A percentile compares a stretch with the other conserved stretches of the same genome.
These are phyloP conservation scores for Neopipo cinnamomea DNA, from an alignment of 2,113 vertebrate species.

Conservation along the genomic window DNA sequence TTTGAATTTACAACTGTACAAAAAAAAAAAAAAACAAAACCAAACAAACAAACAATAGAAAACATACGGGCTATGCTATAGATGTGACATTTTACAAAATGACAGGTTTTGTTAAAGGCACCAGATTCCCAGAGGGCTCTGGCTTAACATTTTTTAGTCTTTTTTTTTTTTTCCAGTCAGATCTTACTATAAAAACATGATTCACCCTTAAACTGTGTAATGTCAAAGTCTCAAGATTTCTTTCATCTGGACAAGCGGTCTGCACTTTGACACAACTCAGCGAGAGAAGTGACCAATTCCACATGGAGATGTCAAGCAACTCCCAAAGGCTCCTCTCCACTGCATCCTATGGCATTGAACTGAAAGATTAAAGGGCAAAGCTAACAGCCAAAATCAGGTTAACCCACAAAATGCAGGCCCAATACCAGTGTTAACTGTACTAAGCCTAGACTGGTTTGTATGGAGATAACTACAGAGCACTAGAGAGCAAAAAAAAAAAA, in stretches of 20 bases:
- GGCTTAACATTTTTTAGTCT: conserved; percentile 38
- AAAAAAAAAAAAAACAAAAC: conserved; percentile 13
- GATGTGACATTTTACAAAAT: conserved; percentile 66
- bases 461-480: neutral
- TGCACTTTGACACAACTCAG: neutral
- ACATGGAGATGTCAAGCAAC: neutral
- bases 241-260: neutral
- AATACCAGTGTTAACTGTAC: neutral
- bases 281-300: neutral
- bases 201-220: neutral
- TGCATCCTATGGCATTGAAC: neutral
- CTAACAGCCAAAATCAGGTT: neutral
- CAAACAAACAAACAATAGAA: conserved; percentile 22
- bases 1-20: conserved; percentile 70
- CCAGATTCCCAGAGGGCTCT: conserved; percentile 63
- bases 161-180: conserved; percentile 4
- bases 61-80: conserved; percentile 46
- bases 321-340: neutral
- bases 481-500: neutral
- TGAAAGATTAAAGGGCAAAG: neutral
- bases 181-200: neutral
- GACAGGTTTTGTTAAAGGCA: conserved; percentile 61
- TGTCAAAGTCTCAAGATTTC: neutral
- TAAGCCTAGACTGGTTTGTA: neutral
- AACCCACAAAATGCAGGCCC: neutral